Evolutionary conservation across 2,797 vertebrate species (phyloP), one percentile per base, ranked within the genome.

Genomic region (Trichosurus vulpecula): DNA sequence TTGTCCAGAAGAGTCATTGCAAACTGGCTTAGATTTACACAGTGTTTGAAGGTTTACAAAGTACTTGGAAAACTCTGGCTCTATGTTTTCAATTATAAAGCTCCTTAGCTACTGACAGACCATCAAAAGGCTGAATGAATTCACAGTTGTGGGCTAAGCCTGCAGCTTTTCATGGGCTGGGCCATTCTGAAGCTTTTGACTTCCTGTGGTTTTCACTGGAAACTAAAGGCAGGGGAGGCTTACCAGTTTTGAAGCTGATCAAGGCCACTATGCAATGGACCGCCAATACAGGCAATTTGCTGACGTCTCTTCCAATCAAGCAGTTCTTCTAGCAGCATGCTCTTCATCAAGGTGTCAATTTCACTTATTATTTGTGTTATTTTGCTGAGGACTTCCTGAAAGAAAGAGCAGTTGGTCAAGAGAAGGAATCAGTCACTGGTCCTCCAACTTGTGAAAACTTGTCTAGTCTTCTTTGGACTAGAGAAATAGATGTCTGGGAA

Each of bases 221-320:
- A 98, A 97, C 35, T 22, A 1, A 41, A 94, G 97, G 56, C 74
- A 92, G 41, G 90, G 41, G 90, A 11, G 0, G 90, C 94, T 98
- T 99, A 99, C 99, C 99, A 99, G 97, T 99, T 99, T 98, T 99
- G 99, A 96, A 99, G 99, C 98, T 99, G 99, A 95, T 99, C 99
- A 53, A 99, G 99, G 66, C 99, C 99, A 0, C 98, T 99, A 1
- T 99, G 99, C 94, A 99, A 98, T 0, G 99, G 99, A 31, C 99
- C 99, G 1, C 99, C 99, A 0, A 99, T 99, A 98, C 99, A 99
- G 53, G 99, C 99, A 0, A 99, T 99, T 98, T 99, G 99, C 98
- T 99, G 99, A 92, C 99, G 97, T 30, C 99, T 99, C 96, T 99
- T 99, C 99, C 99, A 99, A 97, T 99, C 99, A 91, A 99, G 99